Evolutionary conservation across 2,888 invertebrate species (phyloP).

Genomic region (Pachycephus smyrnensis): DNA sequence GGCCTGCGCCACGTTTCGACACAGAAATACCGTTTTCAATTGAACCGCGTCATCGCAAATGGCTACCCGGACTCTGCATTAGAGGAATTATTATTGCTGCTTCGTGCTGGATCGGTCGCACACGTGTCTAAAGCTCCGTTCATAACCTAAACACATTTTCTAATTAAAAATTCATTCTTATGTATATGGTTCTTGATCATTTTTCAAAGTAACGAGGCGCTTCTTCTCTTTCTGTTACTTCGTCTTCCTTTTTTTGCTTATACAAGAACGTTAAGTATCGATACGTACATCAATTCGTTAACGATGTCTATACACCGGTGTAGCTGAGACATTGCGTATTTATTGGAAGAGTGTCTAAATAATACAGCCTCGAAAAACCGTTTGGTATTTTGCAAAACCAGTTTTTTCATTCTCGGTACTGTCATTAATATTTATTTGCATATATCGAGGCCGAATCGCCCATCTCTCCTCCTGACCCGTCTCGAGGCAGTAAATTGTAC

Average conservation of each 20-base stretch:
- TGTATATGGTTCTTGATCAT: neutral
- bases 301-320: neutral
- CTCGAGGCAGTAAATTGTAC: neutral
- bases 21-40: conserved; percentile 42
- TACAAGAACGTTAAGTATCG: neutral
- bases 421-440: neutral
- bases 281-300: neutral
- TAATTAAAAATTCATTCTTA: neutral
- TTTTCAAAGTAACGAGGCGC: neutral
- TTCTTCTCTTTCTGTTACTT: neutral
- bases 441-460: neutral
- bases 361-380: neutral
- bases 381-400: neutral
- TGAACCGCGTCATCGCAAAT: conserved; percentile 52
- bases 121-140: neutral
- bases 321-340: neutral
- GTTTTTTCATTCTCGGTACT: neutral
- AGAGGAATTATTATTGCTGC: neutral
- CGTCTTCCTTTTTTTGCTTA: neutral
- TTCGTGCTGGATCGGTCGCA: neutral
- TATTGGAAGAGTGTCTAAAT: neutral
- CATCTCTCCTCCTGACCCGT: neutral
- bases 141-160: neutral
- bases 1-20: neutral
- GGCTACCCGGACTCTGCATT: conserved; percentile 31